Base-by-base conservation (phyloP, 2,797 vertebrate genomes). In the Pangasius sanitwongsei region DNA sequence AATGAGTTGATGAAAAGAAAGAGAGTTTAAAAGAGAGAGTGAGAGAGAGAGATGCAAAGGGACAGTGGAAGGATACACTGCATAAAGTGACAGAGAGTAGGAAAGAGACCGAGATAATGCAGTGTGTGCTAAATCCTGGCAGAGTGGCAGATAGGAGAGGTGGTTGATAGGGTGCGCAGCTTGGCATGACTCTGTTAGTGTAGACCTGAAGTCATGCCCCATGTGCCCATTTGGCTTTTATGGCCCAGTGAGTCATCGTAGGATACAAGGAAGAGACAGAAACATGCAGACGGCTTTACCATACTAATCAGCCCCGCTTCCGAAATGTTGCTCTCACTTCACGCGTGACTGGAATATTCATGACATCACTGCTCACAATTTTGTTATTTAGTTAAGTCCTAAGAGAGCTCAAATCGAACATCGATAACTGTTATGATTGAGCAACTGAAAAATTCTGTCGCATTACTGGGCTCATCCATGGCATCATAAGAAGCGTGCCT, bases 91-190 rank as follows among this genome's bases (percentile, higher is more conserved):
- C 81, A 44, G 2, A 15, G 37, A 67, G 37, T 48, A 48, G 61
- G 89, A 91, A 90, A 87, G 87, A 91, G 89, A 16, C 37, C 90
- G 91, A 89, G 82, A 86, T 87, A 55, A 86, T 87, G 80, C 50
- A 63, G 75, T 67, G 82, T 9, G 5, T 85, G 85, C 25, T 88
- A 80, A 88, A 61, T 85, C 83, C 88, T 87, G 81, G 86, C 74
- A 63, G 82, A 87, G 59, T 59, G 34, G 50, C 57, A 86, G 77
- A 91, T 86, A 85, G 41, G 37, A 87, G 85, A 31, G 53, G 80
- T 88, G 72, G 84, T 44, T 85, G 89, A 91, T 87, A 89, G 61
- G 78, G 59, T 53, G 87, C 77, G 72, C 82, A 83, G 83, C 83
- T 86, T 83, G 85, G 61, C 87, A 75, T 28, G 83, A 72, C 81